Evolutionary conservation across 1,140 invertebrate genomes (phyloP), one percentile per base, ranked within the genome.

Genomic region (Araneus ventricosus): DNA sequence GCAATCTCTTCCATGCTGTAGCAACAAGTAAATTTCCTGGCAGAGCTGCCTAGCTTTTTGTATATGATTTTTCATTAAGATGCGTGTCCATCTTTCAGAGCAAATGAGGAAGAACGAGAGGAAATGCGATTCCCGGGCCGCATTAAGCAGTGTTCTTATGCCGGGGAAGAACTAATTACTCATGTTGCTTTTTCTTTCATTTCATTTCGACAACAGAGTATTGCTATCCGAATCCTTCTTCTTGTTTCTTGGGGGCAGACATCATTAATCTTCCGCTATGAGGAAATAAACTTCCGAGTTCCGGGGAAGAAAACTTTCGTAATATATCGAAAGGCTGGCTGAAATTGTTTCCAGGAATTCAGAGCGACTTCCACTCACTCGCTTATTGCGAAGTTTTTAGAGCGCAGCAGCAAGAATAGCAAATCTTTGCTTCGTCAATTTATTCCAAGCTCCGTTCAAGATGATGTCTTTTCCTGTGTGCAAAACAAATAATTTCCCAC

Each of bases 101-200:
- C 79, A 39, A 22, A 82, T 27, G 22, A n/a, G 88, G 27, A 59
- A 30, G n/a, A 41, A 57, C 24, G 85, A 45, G 34, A 45, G 91
- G 85, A 93, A 87, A 93, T 88, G 84, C 85, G 85, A 57, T 88
- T 79, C 91, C 84, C 85, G 84, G 34, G 59, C 79, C 63, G 39
- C 70, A 87, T 88, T 88, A 93, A 70, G 85, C 67, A 75, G 91
- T 61, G 91, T 93, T 93, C 91, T 93, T 93, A 93, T 93, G 84
- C 63, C 67, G 52, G 84, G 91, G 91, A 93, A 93, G 91, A 93
- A 93, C 91, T 93, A 93, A 93, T 93, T 93, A 93, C 91, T 93
- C 91, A 93, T 93, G 91, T 92, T 93, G 91, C 91, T 93, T 93
- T 93, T 93, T 93, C 91, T 93, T 93, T 93, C 91, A 93, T 93